Percentiles rank a stretch among this genome's conserved stretches.
These are phyloP conservation scores for Timandra comae DNA, from an alignment of 2,888 invertebrate genomes.

Conservation along the genomic window DNA sequence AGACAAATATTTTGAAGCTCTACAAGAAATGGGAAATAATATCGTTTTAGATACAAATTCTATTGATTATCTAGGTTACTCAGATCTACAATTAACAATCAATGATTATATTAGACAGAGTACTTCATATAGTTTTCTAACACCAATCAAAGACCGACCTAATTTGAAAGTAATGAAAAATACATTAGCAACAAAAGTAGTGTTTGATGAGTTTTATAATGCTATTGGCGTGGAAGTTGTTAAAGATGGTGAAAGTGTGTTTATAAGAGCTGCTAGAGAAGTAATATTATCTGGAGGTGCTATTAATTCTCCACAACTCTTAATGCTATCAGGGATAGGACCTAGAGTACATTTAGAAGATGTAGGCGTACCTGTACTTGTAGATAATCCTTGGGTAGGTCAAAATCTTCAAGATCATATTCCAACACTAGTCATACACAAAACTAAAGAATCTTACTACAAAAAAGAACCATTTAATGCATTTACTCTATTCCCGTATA, in stretches of 20 bases:
- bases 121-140: constrained; percentile 64
- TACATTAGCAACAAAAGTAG: constrained; percentile 59
- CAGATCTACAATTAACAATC: constrained; percentile 56
- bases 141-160: constrained; percentile 29
- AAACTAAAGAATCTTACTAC: constrained; percentile 25
- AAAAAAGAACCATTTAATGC: constrained; percentile 31
- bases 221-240: constrained; percentile 55
- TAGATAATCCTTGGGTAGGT: constrained; percentile 60
- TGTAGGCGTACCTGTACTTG: constrained; percentile 39
- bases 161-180: constrained; percentile 55
- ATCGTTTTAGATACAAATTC: constrained; percentile 46
- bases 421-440: constrained; percentile 27
- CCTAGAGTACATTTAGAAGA: constrained; percentile 42
- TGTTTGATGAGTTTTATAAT: constrained; percentile 62
- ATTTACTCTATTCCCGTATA: no score
- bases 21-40: constrained; percentile 52
- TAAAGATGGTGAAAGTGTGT: constrained; percentile 26
- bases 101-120: constrained; percentile 51
- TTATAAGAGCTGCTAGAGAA: constrained; percentile 47
- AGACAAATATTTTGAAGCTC: constrained; percentile 37
- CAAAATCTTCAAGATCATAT: constrained; percentile 62
- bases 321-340: constrained; percentile 69
- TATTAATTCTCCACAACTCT: constrained; percentile 60
- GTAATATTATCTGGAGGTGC: constrained; percentile 62
- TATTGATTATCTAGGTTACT: constrained; percentile 52